Percentiles rank a stretch among this genome's conserved stretches.
phyloP scores from a whole-genome alignment of 1,140 invertebrate genomes.

The Anoplolepis gracilipes region DNA sequence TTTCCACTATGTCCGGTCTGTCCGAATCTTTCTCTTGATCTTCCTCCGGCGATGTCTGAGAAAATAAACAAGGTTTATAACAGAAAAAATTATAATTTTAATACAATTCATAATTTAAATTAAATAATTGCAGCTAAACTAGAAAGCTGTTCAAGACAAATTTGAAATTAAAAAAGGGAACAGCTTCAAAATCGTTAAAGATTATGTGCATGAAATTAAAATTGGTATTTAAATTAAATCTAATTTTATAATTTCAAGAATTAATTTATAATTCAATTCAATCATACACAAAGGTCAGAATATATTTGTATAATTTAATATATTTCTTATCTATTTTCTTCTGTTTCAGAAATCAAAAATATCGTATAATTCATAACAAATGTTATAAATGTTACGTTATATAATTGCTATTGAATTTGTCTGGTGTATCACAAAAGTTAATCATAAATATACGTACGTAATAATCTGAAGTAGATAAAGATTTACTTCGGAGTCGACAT shows the following conservation, averaged over 20 bases:
- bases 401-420: neutral
- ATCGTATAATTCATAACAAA: neutral
- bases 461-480: neutral
- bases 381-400: too few relatives aligned
- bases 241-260: neutral
- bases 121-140: neutral
- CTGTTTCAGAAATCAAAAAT: neutral
- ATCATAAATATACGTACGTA: conserved; percentile 7
- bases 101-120: neutral
- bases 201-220: neutral
- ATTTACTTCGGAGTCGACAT: neutral
- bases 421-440: neutral
- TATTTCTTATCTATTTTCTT: neutral
- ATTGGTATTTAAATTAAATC: neutral
- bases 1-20: too few relatives aligned
- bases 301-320: neutral
- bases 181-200: neutral
- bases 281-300: neutral
- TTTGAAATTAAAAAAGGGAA: too few relatives aligned
- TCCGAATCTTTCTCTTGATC: too few relatives aligned
- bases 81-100: neutral
- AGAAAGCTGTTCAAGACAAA: neutral
- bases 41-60: neutral
- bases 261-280: neutral
- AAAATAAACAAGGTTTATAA: neutral